phyloP scores from a whole-genome alignment of 1,140 invertebrate species.

The Hylyphantes graminicola region DNA sequence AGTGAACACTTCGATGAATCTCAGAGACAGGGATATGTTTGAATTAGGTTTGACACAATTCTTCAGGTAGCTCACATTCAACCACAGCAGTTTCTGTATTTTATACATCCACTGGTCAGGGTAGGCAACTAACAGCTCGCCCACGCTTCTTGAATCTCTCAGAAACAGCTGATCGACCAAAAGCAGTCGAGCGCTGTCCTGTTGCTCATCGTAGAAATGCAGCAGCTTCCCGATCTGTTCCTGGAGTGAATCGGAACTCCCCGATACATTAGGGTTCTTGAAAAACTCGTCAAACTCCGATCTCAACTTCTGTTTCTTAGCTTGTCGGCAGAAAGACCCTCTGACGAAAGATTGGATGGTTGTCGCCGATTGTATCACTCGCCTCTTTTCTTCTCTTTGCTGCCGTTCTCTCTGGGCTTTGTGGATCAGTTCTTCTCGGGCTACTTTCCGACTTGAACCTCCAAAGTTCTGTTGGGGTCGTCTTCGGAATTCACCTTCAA shows the following conservation, averaged over 20 bases:
- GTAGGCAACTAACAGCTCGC: not conserved
- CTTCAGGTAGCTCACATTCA: conserved; percentile 49
- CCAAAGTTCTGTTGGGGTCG: conserved; percentile 90
- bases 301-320: conserved; percentile 22
- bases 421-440: conserved; percentile 79
- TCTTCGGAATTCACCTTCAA: conserved; percentile 90
- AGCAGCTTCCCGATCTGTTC: conserved; percentile 34
- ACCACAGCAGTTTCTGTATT: conserved; percentile 47
- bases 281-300: conserved; percentile 28
- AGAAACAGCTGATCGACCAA: conserved; percentile 24
- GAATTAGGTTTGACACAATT: conserved; percentile 33
- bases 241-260: conserved; percentile 24
- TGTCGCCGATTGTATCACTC: conserved; percentile 52
- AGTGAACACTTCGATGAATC: conserved; percentile 61
- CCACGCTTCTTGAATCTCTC: conserved; percentile 2
- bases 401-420: conserved; percentile 84
- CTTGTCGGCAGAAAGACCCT: conserved; percentile 33
- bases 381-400: conserved; percentile 79
- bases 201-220: conserved; percentile 42
- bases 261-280: conserved; percentile 12
- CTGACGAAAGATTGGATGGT: conserved; percentile 60
- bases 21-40: conserved; percentile 55
- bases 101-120: conserved; percentile 32
- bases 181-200: conserved; percentile 21
- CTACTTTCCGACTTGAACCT: conserved; percentile 80